phyloP scores from a whole-genome alignment of 53 echinoderm and acorn worm species.

The Mesocentrotus franciscanus region DNA sequence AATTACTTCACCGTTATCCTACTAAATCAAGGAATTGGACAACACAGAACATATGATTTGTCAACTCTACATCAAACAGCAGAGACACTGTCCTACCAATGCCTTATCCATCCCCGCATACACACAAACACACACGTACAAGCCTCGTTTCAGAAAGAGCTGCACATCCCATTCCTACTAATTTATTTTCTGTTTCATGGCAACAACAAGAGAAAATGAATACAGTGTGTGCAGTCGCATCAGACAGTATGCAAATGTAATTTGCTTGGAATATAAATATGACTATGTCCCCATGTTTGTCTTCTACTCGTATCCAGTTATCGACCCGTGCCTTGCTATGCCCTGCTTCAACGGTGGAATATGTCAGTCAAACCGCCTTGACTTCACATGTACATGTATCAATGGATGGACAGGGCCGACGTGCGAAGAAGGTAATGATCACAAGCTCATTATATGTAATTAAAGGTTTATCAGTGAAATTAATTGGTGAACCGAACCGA shows the following conservation, averaged over 20 bases:
- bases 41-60: no score
- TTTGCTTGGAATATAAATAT: not conserved
- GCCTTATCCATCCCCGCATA: no score
- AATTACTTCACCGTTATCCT: no score
- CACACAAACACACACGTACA: no score
- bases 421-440: slow-evolving; percentile 45
- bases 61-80: no score
- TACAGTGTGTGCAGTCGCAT: not conserved
- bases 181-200: no score
- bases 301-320: slow-evolving; percentile 1
- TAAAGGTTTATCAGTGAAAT: no score
- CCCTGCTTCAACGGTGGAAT: slow-evolving; percentile 49
- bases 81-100: no score
- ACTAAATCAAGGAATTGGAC: no score
- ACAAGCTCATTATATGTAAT: not conserved
- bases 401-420: slow-evolving; percentile 59
- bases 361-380: slow-evolving; percentile 48
- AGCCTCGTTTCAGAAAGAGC: no score
- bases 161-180: no score
- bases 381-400: slow-evolving; percentile 48
- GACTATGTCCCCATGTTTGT: not conserved
- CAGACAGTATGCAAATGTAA: not conserved
- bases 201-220: not conserved
- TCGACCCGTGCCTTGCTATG: slow-evolving; percentile 35
- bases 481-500: no score